These are phyloP conservation scores for Pipistrellus nathusii DNA, from an alignment of 2,797 vertebrate genomes.

Conservation along the genomic window DNA sequence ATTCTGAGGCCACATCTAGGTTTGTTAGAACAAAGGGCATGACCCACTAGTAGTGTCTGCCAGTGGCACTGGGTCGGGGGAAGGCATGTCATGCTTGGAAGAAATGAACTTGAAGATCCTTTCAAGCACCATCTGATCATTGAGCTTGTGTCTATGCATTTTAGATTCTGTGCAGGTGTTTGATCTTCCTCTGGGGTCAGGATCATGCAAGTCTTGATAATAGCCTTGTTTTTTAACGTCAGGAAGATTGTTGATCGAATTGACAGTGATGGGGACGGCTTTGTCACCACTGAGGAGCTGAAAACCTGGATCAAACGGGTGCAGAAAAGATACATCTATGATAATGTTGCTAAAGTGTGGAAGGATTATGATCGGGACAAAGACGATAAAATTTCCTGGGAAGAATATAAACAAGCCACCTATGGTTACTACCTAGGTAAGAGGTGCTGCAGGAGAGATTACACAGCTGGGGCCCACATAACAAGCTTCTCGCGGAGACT, in stretches of 20 bases:
- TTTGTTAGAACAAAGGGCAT: not conserved
- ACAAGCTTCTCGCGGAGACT: not conserved
- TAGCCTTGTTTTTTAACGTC: conserved; percentile 52
- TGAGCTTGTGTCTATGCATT: not conserved
- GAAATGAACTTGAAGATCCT: not conserved
- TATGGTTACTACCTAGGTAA: conserved; percentile 98
- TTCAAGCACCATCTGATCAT: not conserved
- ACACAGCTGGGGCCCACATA: not conserved
- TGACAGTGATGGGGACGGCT: conserved; percentile 92
- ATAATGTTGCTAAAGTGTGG: conserved; percentile 99
- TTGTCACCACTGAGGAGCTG: conserved; percentile 93
- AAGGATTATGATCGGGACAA: conserved; percentile 97
- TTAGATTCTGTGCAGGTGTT: not conserved
- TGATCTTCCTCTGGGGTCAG: not conserved
- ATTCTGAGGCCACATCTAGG: not conserved
- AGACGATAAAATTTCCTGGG: conserved; percentile 97
- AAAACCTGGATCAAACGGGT: conserved; percentile 98
- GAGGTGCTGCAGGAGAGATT: not conserved
- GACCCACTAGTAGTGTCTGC: not conserved
- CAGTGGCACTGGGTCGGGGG: not conserved
- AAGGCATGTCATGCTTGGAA: not conserved
- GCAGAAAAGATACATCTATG: conserved; percentile 98
- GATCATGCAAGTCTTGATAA: conserved; percentile 10
- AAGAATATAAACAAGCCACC: conserved; percentile 98
- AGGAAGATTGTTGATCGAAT: conserved; percentile 98